phyloP scores from a whole-genome alignment of 2,888 invertebrate genomes.

The Dicyrtomina minuta region DNA sequence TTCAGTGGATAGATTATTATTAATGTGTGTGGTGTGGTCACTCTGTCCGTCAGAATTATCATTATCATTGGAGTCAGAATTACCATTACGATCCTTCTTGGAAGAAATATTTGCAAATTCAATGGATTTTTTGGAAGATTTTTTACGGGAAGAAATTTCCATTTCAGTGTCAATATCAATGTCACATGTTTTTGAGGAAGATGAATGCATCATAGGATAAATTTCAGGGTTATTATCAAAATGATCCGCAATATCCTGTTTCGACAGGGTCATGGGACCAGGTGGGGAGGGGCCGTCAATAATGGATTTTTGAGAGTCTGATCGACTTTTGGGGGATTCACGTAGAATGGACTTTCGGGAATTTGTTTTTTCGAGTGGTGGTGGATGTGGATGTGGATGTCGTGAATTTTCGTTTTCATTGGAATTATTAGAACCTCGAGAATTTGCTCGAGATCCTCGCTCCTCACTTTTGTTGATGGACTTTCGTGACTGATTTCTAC shows the following conservation, averaged over 20 bases:
- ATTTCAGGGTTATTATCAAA: not conserved
- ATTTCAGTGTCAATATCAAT: constrained; percentile 7
- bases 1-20: not conserved
- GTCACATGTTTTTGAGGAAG: constrained; percentile 13
- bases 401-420: no score
- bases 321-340: not conserved
- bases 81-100: not conserved
- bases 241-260: not conserved
- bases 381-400: no score
- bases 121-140: not conserved
- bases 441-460: constrained; percentile 4
- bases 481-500: constrained; percentile 9
- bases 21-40: not conserved
- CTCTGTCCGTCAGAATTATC: not conserved
- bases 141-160: not conserved
- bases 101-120: not conserved
- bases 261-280: not conserved
- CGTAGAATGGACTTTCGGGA: not conserved
- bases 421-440: constrained; percentile 7
- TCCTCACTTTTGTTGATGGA: not conserved
- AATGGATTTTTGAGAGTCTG: constrained; percentile 14
- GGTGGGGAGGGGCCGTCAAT: not conserved
- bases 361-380: no score
- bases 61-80: not conserved
- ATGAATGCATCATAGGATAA: no score